Evolutionary conservation across 1,140 invertebrate species (phyloP), one percentile per base, ranked within the genome.

Genomic region (Ooceraea biroi): DNA sequence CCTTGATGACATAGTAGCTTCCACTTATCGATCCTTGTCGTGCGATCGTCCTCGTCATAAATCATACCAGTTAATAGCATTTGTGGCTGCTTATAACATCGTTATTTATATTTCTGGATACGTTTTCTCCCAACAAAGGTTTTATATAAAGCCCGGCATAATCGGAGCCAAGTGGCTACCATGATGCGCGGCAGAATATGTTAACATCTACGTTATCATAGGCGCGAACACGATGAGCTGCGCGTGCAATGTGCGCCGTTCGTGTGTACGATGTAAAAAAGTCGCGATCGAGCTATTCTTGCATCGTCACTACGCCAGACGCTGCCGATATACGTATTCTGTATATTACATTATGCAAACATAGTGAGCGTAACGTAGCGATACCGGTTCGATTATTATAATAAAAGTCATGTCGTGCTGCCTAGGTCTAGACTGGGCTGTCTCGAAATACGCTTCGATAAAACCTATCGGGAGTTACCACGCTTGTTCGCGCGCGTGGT

Each of bases 321-420:
- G 50, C 55, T 11, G 44, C 36, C 36, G 36, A 7, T 36, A 85
- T 69, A 88, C 69, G 46, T 66, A n/a, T n/a, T 82, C 80, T 66
- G 74, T 68, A 66, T 88, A 88, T 74, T 86, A 74, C 58, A 48
- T 52, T 82, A 82, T 88, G 87, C 52, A 82, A 85, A 88, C 71
- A 58, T 27, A 19, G 19, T 12, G 48, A 27, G 27, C 17, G 48
- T 52, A 41, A n/a, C 57, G 19, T 61, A 41, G 48, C 12, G n/a
- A 46, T 19, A n/a, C 12, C 63, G 63, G 63, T 69, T 41, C 58
- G 58, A n/a, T 41, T 22, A 36, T 85, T 36, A 7, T n/a, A n/a
- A n/a, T 82, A 17, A 68, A 68, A 73, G 58, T 11, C 12, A 63
- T 14, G 46, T 52, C 63, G 65, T 11, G 30, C 19, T 8, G 50